Conservation (phyloP, 1,140 invertebrate genomes). For the Proctacanthus coquilletti region DNA sequence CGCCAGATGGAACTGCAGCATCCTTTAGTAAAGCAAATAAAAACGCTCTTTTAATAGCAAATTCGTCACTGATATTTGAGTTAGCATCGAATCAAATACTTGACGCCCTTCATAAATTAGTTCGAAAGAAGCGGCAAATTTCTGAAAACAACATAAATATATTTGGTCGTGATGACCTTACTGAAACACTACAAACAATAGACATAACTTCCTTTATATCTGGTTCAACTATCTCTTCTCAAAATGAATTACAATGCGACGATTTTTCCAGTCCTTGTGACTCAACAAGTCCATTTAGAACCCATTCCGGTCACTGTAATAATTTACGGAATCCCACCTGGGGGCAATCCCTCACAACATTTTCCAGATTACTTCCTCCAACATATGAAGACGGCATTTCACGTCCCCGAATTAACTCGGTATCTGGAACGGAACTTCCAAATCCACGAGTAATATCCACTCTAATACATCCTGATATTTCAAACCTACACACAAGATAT, state of each 20-base stretch:
- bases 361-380: constrained; percentile 69
- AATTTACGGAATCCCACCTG: constrained; percentile 73
- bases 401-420: constrained; percentile 51
- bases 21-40: constrained; percentile 78
- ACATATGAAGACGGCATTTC: constrained; percentile 84
- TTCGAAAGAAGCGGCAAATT: constrained; percentile 50
- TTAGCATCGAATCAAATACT: constrained; percentile 72
- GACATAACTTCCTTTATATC: constrained; percentile 44
- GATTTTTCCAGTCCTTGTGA: constrained; percentile 57
- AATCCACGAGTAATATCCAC: constrained; percentile 71
- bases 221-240: constrained; percentile 27
- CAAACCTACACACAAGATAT: constrained; percentile 73
- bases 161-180: constrained; percentile 48
- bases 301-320: constrained; percentile 78
- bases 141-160: constrained; percentile 52
- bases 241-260: constrained; percentile 40
- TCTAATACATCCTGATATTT: constrained; percentile 75
- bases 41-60: constrained; percentile 63
- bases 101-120: constrained; percentile 41
- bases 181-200: constrained; percentile 55
- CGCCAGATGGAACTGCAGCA: constrained; percentile 67
- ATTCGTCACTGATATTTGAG: constrained; percentile 76
- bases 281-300: constrained; percentile 61
- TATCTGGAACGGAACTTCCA: constrained; percentile 57
- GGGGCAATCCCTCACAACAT: constrained; percentile 72